These are phyloP conservation scores for Probaryconus sp. DNA, from an alignment of 1,140 invertebrate genomes.

Conservation along the genomic window DNA sequence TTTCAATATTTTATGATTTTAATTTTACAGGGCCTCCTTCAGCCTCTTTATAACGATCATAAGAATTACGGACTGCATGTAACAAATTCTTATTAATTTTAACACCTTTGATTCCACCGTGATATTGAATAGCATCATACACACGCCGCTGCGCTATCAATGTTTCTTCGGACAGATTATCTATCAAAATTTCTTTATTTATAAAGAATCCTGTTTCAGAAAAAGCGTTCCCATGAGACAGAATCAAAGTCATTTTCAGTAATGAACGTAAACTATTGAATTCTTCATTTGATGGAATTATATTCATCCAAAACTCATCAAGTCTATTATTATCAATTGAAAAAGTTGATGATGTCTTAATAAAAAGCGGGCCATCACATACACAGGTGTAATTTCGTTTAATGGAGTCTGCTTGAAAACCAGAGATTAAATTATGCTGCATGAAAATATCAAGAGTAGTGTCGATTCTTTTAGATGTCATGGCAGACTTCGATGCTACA, in stretches of 20 bases:
- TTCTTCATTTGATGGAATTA: constrained; percentile 4
- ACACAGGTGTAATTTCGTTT: constrained; percentile 13
- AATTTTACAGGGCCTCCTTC: too few species aligned
- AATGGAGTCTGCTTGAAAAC: constrained; percentile 5
- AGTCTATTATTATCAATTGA: not conserved
- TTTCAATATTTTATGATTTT: too few species aligned
- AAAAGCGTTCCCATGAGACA: constrained; percentile 31
- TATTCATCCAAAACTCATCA: constrained; percentile 15
- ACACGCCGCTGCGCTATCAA: constrained; percentile 4
- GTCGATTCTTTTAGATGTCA: not conserved
- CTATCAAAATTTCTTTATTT: constrained; percentile 20
- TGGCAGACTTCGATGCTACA: constrained; percentile 5
- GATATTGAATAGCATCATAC: constrained; percentile 10
- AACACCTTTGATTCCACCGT: constrained; percentile 5
- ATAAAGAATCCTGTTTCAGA: constrained; percentile 19
- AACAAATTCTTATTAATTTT: constrained; percentile 7
- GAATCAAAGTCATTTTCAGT: constrained; percentile 9
- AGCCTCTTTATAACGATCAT: constrained; percentile 6
- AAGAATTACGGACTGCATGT: constrained; percentile 12
- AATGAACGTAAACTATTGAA: constrained; percentile 8
- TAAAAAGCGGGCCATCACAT: constrained; percentile 10
- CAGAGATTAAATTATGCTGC: constrained; percentile 19
- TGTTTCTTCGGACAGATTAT: constrained; percentile 8
- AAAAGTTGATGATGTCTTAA: constrained; percentile 10
- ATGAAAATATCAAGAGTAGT: constrained; percentile 22